Evolutionary conservation across 2,797 vertebrate genomes (phyloP).

Genomic region (Sebastes minor): DNA sequence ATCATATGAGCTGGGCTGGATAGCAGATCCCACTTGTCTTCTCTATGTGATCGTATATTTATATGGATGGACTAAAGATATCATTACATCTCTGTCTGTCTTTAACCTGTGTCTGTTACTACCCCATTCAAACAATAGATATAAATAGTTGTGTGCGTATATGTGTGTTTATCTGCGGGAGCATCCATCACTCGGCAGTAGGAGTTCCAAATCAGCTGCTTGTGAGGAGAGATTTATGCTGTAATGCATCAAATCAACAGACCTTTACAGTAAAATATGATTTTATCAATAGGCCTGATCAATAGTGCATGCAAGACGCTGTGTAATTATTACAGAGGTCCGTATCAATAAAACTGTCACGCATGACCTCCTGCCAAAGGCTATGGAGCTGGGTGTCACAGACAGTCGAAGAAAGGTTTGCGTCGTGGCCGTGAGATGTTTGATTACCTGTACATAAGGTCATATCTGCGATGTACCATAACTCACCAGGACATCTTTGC

Average conservation of each 20-base stretch:
- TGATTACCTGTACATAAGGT: conserved; percentile 63
- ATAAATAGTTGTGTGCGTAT: conserved; percentile 48
- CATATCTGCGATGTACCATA: conserved; percentile 24
- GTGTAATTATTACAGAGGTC: conserved; percentile 84
- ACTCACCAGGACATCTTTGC: conserved; percentile 20
- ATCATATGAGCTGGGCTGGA: conserved; percentile 60
- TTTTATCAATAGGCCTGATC: conserved; percentile 85
- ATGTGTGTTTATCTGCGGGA: conserved; percentile 56
- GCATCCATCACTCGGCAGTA: conserved; percentile 74
- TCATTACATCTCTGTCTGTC: conserved; percentile 70
- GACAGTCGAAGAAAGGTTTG: conserved; percentile 53
- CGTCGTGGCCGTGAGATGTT: conserved; percentile 50
- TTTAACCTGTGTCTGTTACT: conserved; percentile 65
- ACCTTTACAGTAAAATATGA: conserved; percentile 86
- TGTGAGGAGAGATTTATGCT: conserved; percentile 75
- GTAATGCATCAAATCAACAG: conserved; percentile 80
- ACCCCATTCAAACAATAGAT: conserved; percentile 66
- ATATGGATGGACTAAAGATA: conserved; percentile 65
- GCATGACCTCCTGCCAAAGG: conserved; percentile 69
- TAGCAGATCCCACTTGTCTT: conserved; percentile 65
- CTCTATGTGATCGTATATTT: conserved; percentile 53
- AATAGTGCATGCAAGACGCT: conserved; percentile 79
- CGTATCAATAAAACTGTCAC: conserved; percentile 84
- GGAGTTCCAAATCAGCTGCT: conserved; percentile 65
- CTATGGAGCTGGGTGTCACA: conserved; percentile 50